Evolutionary conservation across 1,140 invertebrate species (phyloP).

Genomic region (Stegodyphus mimosarum): DNA sequence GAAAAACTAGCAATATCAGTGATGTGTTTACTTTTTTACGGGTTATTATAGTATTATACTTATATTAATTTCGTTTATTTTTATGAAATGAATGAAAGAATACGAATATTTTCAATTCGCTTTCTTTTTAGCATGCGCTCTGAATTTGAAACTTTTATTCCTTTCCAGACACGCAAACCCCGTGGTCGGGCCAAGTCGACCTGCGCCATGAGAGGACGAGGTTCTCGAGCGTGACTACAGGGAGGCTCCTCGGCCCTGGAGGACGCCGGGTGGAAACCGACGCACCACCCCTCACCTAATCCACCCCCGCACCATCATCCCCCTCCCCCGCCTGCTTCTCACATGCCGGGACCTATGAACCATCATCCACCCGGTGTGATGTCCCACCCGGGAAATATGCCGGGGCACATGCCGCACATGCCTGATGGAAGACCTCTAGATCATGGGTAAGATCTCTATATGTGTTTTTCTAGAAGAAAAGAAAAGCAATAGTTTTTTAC

Average conservation of each 20-base stretch:
- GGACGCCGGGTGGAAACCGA: conserved; percentile 57
- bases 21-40: too few relatives aligned
- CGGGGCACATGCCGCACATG: conserved; percentile 47
- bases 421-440: conserved; percentile 57
- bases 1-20: too few relatives aligned
- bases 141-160: background rate
- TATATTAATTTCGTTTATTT: background rate
- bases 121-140: too few relatives aligned
- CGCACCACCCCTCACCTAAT: conserved; percentile 21
- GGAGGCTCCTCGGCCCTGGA: conserved; percentile 61
- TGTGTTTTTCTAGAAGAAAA: too few relatives aligned
- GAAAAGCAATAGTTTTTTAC: too few relatives aligned
- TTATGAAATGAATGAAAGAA: background rate
- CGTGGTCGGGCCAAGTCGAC: conserved; percentile 59
- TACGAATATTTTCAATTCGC: background rate
- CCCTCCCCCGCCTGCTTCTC: conserved; percentile 9
- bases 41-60: background rate
- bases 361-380: conserved; percentile 35
- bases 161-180: conserved; percentile 52
- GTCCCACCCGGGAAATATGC: conserved; percentile 44
- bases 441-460: conserved; percentile 47
- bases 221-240: conserved; percentile 60
- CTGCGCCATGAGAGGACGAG: conserved; percentile 55
- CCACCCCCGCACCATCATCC: conserved; percentile 17
- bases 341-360: conserved; percentile 26